A percentile compares a stretch with the other conserved stretches of the same genome.
Evolutionary conservation across 2,113 vertebrate genomes (phyloP).

Genomic region (Cygnus buccinator): DNA sequence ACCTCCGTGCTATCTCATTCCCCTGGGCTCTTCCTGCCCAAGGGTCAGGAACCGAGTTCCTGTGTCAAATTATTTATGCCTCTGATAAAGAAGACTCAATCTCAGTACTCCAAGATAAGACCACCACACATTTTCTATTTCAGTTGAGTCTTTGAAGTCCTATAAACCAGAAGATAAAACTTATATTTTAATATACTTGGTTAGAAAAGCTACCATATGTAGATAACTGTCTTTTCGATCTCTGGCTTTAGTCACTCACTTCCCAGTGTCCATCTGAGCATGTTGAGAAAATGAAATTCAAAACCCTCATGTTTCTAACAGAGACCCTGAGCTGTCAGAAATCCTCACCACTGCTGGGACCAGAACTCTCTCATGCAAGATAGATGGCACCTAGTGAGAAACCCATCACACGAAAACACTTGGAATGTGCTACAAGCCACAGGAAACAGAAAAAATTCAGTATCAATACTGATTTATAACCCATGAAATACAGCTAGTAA

Average conservation of each 20-base stretch:
- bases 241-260: not conserved
- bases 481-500: not conserved
- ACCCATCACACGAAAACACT: not conserved
- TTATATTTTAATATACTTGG: not conserved
- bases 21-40: not conserved
- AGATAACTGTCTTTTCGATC: not conserved
- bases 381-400: not conserved
- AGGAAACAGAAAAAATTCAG: not conserved
- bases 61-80: slow-evolving; percentile 38
- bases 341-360: not conserved
- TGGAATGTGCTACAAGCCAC: not conserved
- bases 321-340: not conserved
- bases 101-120: slow-evolving; percentile 25
- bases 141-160: slow-evolving; percentile 31
- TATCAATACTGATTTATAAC: slow-evolving; percentile 20
- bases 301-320: not conserved
- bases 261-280: not conserved
- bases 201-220: not conserved
- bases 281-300: not conserved
- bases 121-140: not conserved
- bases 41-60: slow-evolving; percentile 27
- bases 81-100: slow-evolving; percentile 25
- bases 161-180: not conserved
- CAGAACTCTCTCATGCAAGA: not conserved
- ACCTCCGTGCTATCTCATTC: not conserved